Evolutionary conservation across 2,797 vertebrate species (phyloP), one percentile per base, ranked within the genome.

Genomic region (Helicolenus hilgendorfi): DNA sequence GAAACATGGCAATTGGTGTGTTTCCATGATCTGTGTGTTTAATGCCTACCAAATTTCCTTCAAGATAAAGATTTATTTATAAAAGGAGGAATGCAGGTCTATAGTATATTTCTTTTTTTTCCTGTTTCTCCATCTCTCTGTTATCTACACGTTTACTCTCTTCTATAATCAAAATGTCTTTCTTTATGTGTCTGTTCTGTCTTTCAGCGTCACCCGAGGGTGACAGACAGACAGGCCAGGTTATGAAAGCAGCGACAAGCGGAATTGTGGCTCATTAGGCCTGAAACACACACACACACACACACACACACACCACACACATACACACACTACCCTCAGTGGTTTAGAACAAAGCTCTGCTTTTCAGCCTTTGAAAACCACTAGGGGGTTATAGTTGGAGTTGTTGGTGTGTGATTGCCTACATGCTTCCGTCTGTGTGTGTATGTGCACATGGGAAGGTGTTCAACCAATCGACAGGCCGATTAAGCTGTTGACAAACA

Each of bases 401-500:
- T 56, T n/a, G 60, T n/a, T 63, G 15, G 20, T 60, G 67, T 77
- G 58, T 78, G 55, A 76, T 62, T 69, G 24, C 45, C 74, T 68
- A 55, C 4, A 64, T 59, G 36, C 15, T 36, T 67, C 5, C 8
- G 3, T 68, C 31, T 33, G 59, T 29, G 56, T 26, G 56, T 20
- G 56, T 72, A 26, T 8, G 36, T 76, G 41, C 55, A 83, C 69
- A 72, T 63, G 81, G 73, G 81, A 84, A 70, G 72, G 83, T 71
- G 88, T 85, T 85, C 80, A 79, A 84, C 83, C 88, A 84, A 91
- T 94, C 35, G 24, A 85, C 72, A 69, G 31, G 41, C 77, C 73
- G 76, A 94, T 94, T 92, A 92, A 86, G 79, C 83, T 90, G 72
- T 91, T 91, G 89, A 94, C 91, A 93, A 94, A 94, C 89, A 88